Conservation (phyloP, 2,888 invertebrate species). For the Pecten maximus region DNA sequence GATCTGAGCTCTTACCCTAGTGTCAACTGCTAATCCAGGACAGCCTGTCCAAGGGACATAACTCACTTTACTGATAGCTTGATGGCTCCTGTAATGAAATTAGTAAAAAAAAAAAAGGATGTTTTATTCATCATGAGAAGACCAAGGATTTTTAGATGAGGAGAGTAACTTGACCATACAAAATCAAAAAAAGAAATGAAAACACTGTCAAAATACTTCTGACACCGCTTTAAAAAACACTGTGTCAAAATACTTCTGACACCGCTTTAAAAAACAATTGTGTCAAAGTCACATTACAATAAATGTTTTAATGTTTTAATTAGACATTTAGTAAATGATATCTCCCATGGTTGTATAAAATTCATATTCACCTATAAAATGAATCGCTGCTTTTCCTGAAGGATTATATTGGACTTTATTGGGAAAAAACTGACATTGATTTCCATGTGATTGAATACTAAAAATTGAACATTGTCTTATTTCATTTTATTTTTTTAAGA, state of each 20-base stretch:
- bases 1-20: not conserved
- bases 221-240: too few species aligned
- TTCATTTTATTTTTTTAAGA: not conserved
- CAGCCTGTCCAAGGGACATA: slow-evolving; percentile 9
- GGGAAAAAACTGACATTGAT: too few species aligned
- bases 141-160: not conserved
- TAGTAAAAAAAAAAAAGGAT: not conserved
- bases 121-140: not conserved
- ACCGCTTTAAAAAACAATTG: too few species aligned
- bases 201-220: not conserved
- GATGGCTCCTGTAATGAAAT: not conserved
- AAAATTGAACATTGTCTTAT: not conserved
- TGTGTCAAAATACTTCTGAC: too few species aligned
- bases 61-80: not conserved
- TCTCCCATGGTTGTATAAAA: too few species aligned
- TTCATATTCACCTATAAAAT: too few species aligned
- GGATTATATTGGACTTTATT: too few species aligned
- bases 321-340: too few species aligned
- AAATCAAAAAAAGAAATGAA: not conserved
- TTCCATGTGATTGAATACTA: not conserved
- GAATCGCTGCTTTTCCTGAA: too few species aligned
- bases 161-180: not conserved
- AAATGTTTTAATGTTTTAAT: too few species aligned
- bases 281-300: too few species aligned
- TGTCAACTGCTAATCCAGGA: slow-evolving; percentile 4